phyloP scores from a whole-genome alignment of 2,797 vertebrate genomes.

The Chrosomus eos region DNA sequence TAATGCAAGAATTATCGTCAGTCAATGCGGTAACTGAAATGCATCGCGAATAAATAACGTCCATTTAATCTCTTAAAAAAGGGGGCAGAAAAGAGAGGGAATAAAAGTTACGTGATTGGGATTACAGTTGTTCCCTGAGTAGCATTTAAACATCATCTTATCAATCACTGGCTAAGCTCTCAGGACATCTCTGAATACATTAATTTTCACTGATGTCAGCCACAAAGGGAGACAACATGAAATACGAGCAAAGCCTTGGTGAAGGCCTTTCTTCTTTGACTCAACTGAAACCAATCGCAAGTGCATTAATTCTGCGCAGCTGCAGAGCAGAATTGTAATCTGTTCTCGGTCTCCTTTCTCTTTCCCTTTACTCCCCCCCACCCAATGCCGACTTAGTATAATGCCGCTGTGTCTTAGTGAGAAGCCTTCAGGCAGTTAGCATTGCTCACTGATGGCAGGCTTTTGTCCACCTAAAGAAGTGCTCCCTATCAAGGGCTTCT shows the following conservation, averaged over 20 bases:
- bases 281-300: slow-evolving; percentile 54
- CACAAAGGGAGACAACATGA: slow-evolving; percentile 48
- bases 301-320: slow-evolving; percentile 49
- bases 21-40: slow-evolving; percentile 6
- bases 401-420: slow-evolving; percentile 33
- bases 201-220: slow-evolving; percentile 49
- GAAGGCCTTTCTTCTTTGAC: slow-evolving; percentile 48
- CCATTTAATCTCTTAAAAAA: slow-evolving; percentile 36
- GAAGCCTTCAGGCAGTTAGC: slow-evolving; percentile 48
- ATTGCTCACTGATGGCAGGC: slow-evolving; percentile 41
- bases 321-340: slow-evolving; percentile 44
- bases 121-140: slow-evolving; percentile 53
- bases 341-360: slow-evolving; percentile 26
- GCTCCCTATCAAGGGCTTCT: slow-evolving; percentile 45
- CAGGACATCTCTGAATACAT: slow-evolving; percentile 50
- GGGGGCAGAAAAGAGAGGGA: slow-evolving; percentile 29
- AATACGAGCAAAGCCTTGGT: slow-evolving; percentile 42
- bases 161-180: slow-evolving; percentile 51
- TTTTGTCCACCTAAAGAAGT: slow-evolving; percentile 43
- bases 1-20: slow-evolving; percentile 7
- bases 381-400: slow-evolving; percentile 11
- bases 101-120: slow-evolving; percentile 38
- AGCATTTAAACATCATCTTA: slow-evolving; percentile 56
- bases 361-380: slow-evolving; percentile 1
- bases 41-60: slow-evolving; percentile 37